Base-by-base conservation (phyloP, 2,888 invertebrate genomes). In the Margaritifera margaritifera region DNA sequence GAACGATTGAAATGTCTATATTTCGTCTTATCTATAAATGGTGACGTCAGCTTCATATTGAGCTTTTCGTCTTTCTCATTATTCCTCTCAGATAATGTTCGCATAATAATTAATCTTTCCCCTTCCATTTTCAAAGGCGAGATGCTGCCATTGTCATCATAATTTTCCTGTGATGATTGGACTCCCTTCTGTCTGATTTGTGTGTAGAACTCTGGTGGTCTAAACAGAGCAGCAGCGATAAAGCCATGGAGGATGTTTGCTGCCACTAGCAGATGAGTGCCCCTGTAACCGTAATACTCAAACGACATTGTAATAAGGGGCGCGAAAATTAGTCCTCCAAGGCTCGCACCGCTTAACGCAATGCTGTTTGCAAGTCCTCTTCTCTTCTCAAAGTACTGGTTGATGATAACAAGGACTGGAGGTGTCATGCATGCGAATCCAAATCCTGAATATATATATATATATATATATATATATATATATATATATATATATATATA, bases 391-490 rank as follows among this genome's bases (percentile, higher is more conserved):
- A 64, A 64, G 20, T 64, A 64, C 25, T 27, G 51, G 4, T 56
- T 42, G 8, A 64, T 6, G 55, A 64, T 64, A 11, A 42, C 54
- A 11, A 64, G 18, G 24, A 56, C 19, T 2, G 50, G n/a, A 1
- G 64, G 64, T 27, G 54, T 50, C 64, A 64, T 54, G 56, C 56
- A 64, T 6, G 64, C 64, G 50, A 56, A 56, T 25, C 64, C 64
- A 31, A 64, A 18, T 20, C 64, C 64, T 64, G 19, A 1, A 61
- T 42, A 42, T 42, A 42, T 42, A 42, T 42, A 42, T 42, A 42
- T 42, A 42, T 42, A 42, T 42, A 42, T 42, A 42, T 42, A 61
- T 42, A 42, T 42, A 61, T 42, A 42, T 61, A 61, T 61, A 42
- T 61, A 61, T 61, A 42, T 42, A 61, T 42, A 42, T 42, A 61